phyloP scores from a whole-genome alignment of 2,113 vertebrate species.

The Zosterops borbonicus region DNA sequence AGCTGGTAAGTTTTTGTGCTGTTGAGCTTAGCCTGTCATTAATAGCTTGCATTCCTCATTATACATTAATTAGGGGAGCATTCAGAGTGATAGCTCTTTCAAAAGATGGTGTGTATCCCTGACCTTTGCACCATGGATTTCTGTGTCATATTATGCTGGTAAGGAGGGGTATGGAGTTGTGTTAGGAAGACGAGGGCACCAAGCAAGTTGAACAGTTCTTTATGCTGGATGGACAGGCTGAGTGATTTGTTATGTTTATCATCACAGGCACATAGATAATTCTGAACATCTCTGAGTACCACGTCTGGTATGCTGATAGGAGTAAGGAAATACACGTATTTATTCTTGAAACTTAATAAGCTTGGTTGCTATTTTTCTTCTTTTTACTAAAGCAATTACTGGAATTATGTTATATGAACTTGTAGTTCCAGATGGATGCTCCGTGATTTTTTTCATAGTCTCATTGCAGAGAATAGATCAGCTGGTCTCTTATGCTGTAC shows the following conservation, averaged over 20 bases:
- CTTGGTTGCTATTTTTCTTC: neutral
- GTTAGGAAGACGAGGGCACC: neutral
- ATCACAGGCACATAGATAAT: fast-evolving
- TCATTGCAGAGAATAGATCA: neutral
- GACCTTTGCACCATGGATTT: neutral
- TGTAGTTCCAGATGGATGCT: neutral
- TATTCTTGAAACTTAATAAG: neutral
- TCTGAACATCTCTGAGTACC: neutral
- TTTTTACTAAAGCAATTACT: neutral
- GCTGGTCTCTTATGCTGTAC: neutral
- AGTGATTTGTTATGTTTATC: neutral
- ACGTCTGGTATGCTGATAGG: fast-evolving
- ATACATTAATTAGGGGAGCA: neutral
- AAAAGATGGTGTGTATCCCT: neutral
- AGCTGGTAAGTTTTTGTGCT: conserved; percentile 73
- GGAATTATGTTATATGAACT: neutral
- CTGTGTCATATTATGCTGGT: neutral
- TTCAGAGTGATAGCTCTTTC: neutral
- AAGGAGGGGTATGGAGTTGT: neutral
- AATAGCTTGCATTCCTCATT: neutral
- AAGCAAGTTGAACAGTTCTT: neutral
- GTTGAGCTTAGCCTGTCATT: neutral
- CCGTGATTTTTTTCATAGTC: neutral
- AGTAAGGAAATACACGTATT: neutral
- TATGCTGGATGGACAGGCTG: neutral